Evolutionary conservation across 2,888 invertebrate genomes (phyloP), one percentile per base, ranked within the genome.

Genomic region (Merodon equestris): DNA sequence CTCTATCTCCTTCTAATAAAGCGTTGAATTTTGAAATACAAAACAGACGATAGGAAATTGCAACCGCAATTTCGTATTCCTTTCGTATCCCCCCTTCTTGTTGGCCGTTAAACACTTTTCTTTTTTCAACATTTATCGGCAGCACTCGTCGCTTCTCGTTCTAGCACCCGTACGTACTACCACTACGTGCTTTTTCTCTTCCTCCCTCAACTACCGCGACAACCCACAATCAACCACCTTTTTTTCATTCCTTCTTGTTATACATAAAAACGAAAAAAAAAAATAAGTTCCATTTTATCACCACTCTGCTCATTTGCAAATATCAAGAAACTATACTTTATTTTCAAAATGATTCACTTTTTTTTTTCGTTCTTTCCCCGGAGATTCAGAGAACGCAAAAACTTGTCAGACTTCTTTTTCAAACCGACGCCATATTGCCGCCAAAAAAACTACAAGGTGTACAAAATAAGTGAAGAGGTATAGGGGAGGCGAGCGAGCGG

Each of bases 401-500:
- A 40, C 18, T 54, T 75, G 53, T 50, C 17, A 36, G 51, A 10
- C 13, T 34, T 9, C 18, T 50, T 50, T 67, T 57, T 38, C 9
- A 72, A 81, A 74, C 79, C 73, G 84, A 84, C 84, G 84, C 84
- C 84, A 84, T 84, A 83, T 83, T 84, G 84, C 84, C 84, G 84
- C 84, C 83, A 84, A 83, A 79, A 74, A 45, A 63, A 63, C 51
- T 15, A 27, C 14, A 14, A 53, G 42, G 67, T 53, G 48, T 27
- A 79, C n/a, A 45, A 53, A 57, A 27, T 34, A 34, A 68, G 47
- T 19, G 42, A 53, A 70, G 51, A 68, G 53, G 38, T 44, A 34
- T 27, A 27, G 3, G 27, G 7, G 2, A 27, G 27, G 40, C 2
- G 40, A 40, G 5, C 5, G 10, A 9, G 9, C 10, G 40, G 40